These are phyloP conservation scores for Drosophila falleni DNA, from an alignment of 2,888 invertebrate species.

Conservation along the genomic window DNA sequence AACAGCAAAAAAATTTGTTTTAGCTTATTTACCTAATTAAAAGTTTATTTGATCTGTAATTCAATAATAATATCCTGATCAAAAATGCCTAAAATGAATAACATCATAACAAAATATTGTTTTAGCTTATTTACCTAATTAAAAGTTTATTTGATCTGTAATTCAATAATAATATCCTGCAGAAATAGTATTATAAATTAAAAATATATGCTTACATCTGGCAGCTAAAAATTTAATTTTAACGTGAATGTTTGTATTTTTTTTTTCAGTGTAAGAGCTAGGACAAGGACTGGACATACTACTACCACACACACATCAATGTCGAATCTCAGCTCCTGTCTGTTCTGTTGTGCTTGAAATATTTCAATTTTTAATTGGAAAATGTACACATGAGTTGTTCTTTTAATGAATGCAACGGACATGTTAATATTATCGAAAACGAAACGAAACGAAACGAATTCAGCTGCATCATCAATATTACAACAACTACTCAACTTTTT, in stretches of 20 bases:
- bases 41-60: too few species aligned
- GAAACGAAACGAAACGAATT: constrained; percentile 20
- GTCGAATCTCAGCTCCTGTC: constrained; percentile 46
- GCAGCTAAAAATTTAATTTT: too few species aligned
- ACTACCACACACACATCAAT: constrained; percentile 4
- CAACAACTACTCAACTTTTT: constrained; percentile 33
- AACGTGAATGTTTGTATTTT: not conserved
- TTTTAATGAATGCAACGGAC: constrained; percentile 77
- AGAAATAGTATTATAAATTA: too few species aligned
- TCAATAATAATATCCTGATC: too few species aligned
- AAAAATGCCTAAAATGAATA: too few species aligned
- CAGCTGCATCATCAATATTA: constrained; percentile 56
- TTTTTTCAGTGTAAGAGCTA: not conserved
- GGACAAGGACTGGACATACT: not conserved
- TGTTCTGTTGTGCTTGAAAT: constrained; percentile 72
- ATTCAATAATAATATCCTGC: too few species aligned
- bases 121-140: too few species aligned
- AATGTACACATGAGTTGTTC: constrained; percentile 83
- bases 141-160: too few species aligned
- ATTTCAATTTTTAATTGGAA: constrained; percentile 84
- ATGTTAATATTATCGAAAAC: constrained; percentile 64
- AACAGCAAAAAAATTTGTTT: too few species aligned
- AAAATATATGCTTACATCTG: too few species aligned
- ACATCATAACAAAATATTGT: too few species aligned
- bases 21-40: too few species aligned